Base-by-base conservation (phyloP, 2,797 vertebrate species). In the Huso huso region DNA sequence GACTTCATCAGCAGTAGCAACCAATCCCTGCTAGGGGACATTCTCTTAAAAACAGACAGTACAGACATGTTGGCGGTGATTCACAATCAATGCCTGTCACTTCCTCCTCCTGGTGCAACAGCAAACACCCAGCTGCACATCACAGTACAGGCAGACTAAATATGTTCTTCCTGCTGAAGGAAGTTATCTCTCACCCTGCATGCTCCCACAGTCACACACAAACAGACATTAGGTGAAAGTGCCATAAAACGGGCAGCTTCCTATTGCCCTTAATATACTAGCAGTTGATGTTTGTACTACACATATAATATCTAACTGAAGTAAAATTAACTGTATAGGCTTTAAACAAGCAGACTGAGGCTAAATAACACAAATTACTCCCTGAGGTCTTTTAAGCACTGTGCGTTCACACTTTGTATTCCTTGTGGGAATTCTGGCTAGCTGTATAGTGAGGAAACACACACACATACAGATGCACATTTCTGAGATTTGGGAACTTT, bases 151-250 rank as follows among this genome's bases (percentile, higher is more conserved):
- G 70, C 69, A 71, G 73, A 69, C 64, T 52, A 76, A 75, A 76
- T 76, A 74, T 75, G 73, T 63, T 77, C 81, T 86, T 85, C 83
- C 84, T 86, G 83, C 73, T 64, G 74, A 77, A 81, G 83, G 85
- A 88, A 86, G 74, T 80, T 37, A 77, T 80, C 82, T 84, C 82
- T 85, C 75, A 77, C 71, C 80, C 64, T 62, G 76, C 73, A 74
- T 74, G 37, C 37, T 78, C 57, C 72, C 82, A 82, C 78, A 87
- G 82, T 82, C 77, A 71, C 50, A 62, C 60, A n/a, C 50, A 53
- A 8, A 61, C n/a, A 37, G 37, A 50, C 60, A 67, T 2, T 10
- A 49, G 71, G 13, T 11, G 57, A 70, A 73, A 77, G 83, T 81
- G 57, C 82, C 12, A 13, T 11, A 13, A 1, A 58, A 58, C 37